Base-by-base conservation (phyloP, 2,797 vertebrate species). In the Eurystomus glaucurus region DNA sequence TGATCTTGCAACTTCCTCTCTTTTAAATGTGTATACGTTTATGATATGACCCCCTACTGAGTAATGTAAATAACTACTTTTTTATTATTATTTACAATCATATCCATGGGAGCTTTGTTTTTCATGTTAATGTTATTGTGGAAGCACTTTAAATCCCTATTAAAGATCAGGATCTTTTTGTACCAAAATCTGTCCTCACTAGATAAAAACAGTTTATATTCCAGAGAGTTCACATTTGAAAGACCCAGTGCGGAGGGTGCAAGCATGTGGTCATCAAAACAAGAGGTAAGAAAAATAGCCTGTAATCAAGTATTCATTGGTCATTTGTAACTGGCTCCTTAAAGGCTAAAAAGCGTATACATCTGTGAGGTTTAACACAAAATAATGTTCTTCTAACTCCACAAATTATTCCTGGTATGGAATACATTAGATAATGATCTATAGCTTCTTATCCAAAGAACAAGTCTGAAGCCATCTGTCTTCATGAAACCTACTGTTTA, bases 21-120 rank as follows among this genome's bases (percentile, higher is more conserved):
- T 89, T 88, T 88, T 74, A 58, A 86, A 79, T 0, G 2, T 58
- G 15, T 76, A 72, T 66, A 69, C 2, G 0, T 85, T 80, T 80
- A 71, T 96, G 22, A 86, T 61, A 71, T 6, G 20, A 57, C 31
- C 94, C 51, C 55, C 48, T 23, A 45, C n/a, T 48, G 62, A 84
- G 65, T 79, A 78, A 76, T 61, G 65, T 65, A 94, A 90, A 93
- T 86, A 84, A 65, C 31, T 86, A 35, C 22, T 64, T 86, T 88
- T 93, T 71, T 5, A 71, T 9, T 3, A 48, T 81, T 88, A 81
- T 96, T 95, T 95, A 78, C 41, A 93, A 26, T 68, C 46, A 43
- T 69, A 75, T 54, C 31, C 37, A 78, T 39, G 14, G 29, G 23
- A 75, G 8, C 1, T 43, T 85, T 62, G 9, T 22, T 11, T 37